Conservation (phyloP, 1,140 invertebrate species). For the Zaprionus lachaisei region DNA sequence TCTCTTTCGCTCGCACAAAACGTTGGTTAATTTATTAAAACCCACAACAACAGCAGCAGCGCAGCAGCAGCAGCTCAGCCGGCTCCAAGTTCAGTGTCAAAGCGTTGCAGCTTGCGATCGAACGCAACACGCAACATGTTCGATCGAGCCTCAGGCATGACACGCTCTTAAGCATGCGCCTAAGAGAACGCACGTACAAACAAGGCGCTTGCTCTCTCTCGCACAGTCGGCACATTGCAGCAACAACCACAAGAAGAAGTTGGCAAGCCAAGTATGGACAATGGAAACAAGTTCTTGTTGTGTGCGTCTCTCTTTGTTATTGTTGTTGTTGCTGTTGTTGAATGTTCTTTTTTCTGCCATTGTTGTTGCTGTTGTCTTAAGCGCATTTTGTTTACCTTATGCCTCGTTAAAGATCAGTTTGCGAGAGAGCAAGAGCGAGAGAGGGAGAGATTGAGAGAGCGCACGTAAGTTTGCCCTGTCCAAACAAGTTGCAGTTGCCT, state of each 20-base stretch:
- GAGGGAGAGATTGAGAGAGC: slow-evolving; percentile 2
- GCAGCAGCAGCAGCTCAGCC: slow-evolving; percentile 32
- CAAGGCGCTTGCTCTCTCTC: slow-evolving; percentile 21
- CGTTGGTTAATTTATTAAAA: slow-evolving; percentile 20
- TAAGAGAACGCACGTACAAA: neutral
- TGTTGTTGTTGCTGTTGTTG: slow-evolving; percentile 15
- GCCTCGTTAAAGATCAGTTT: slow-evolving; percentile 66
- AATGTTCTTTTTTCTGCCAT: slow-evolving; percentile 33
- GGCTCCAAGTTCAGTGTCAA: slow-evolving; percentile 73
- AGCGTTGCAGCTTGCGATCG: slow-evolving; percentile 37
- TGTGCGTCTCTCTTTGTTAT: slow-evolving; percentile 13
- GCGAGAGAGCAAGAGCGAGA: slow-evolving; percentile 1
- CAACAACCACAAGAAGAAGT: slow-evolving; percentile 11
- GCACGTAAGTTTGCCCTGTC: slow-evolving; percentile 22
- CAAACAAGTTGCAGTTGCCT: slow-evolving; percentile 74
- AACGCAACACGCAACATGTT: slow-evolving; percentile 42
- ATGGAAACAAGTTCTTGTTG: slow-evolving; percentile 75
- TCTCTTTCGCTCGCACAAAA: neutral
- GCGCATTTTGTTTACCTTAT: slow-evolving; percentile 77
- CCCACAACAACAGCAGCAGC: slow-evolving; percentile 39
- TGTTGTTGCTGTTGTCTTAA: slow-evolving; percentile 62
- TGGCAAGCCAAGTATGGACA: slow-evolving; percentile 67
- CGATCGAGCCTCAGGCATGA: slow-evolving; percentile 23
- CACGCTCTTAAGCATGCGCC: slow-evolving; percentile 30
- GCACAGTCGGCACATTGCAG: slow-evolving; percentile 25